Conservation (phyloP, 2,113 vertebrate genomes). For the Carollia perspicillata region DNA sequence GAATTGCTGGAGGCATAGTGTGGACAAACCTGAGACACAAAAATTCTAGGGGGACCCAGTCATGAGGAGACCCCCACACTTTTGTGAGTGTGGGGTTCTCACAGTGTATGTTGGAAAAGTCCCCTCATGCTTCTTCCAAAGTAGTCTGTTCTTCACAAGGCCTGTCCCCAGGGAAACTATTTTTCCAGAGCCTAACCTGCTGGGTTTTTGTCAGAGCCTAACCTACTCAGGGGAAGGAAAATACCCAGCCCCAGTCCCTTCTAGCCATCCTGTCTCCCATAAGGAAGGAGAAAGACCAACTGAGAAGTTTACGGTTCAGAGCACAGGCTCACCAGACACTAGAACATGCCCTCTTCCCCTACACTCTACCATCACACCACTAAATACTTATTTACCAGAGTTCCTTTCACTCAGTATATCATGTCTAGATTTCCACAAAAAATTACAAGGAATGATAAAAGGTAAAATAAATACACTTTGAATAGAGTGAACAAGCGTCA, state of each 20-base stretch:
- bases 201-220: neutral
- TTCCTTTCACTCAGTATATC: neutral
- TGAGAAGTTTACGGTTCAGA: neutral
- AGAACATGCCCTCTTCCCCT: neutral
- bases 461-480: neutral
- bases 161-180: neutral
- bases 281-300: neutral
- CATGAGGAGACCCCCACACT: neutral
- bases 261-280: neutral
- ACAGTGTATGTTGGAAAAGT: neutral
- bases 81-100: neutral
- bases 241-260: neutral
- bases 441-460: neutral
- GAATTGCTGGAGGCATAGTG: neutral
- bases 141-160: neutral
- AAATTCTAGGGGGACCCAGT: neutral
- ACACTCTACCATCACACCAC: neutral
- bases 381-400: neutral
- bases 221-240: neutral
- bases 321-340: neutral
- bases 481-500: neutral
- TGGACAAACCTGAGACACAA: neutral
- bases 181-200: neutral
- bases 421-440: neutral
- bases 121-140: neutral